Conservation (phyloP, 1,140 invertebrate genomes). For the Acromyrmex echinatior region DNA sequence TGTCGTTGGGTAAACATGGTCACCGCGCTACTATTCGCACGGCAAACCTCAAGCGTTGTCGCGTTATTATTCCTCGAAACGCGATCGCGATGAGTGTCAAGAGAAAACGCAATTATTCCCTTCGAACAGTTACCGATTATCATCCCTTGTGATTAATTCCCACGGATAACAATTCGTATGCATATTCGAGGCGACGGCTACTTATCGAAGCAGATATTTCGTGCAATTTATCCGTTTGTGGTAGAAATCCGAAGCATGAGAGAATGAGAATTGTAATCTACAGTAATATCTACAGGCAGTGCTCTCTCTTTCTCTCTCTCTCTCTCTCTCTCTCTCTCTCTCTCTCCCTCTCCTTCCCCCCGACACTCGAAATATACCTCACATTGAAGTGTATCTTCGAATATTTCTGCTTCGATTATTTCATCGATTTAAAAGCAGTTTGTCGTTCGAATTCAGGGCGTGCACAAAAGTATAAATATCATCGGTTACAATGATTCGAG, state of each 20-base stretch:
- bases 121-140: conserved; percentile 2
- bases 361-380: background rate
- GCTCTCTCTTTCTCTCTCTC: no score
- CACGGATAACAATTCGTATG: conserved; percentile 12
- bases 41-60: background rate
- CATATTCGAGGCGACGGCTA: background rate
- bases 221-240: conserved; percentile 19
- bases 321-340: no score
- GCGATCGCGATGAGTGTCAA: background rate
- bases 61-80: conserved; percentile 14
- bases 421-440: background rate
- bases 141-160: conserved; percentile 16
- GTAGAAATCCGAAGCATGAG: background rate
- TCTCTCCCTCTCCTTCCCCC: no score
- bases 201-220: conserved; percentile 29
- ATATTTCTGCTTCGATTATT: background rate
- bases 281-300: background rate
- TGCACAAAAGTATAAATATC: background rate
- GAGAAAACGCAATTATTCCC: conserved; percentile 26
- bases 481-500: background rate
- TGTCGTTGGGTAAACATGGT: conserved; percentile 19
- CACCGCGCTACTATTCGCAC: background rate
- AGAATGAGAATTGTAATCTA: conserved; percentile 16
- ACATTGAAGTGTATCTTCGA: background rate
- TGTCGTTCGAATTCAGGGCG: background rate